phyloP scores from a whole-genome alignment of 2,113 vertebrate genomes.

The Micronycteris hirsuta region DNA sequence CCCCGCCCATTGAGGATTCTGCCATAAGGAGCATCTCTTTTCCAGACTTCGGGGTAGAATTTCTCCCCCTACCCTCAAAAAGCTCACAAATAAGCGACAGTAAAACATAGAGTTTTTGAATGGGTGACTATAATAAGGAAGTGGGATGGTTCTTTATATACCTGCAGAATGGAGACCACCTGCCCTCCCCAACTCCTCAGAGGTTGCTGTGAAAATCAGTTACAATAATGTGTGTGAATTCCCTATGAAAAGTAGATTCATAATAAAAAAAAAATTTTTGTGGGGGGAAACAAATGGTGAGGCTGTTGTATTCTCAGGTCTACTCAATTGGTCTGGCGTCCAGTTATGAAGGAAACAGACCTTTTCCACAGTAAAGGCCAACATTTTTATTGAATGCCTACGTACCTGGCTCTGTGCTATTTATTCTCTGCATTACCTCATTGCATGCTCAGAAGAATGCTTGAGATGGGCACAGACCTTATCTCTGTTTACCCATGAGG shows the following conservation, averaged over 20 bases:
- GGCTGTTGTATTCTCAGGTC: background rate
- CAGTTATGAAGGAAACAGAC: background rate
- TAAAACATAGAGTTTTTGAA: background rate
- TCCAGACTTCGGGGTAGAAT: background rate
- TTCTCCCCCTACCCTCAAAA: background rate
- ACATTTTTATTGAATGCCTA: background rate
- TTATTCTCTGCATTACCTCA: constrained; percentile 5
- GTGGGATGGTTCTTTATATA: background rate
- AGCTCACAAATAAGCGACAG: background rate
- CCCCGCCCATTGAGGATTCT: background rate
- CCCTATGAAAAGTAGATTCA: background rate
- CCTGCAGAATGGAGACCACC: background rate
- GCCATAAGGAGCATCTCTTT: background rate
- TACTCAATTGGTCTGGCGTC: background rate
- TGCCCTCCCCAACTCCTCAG: background rate
- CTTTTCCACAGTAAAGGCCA: background rate
- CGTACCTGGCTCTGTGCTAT: background rate
- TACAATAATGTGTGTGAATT: background rate
- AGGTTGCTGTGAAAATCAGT: background rate
- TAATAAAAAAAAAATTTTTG: background rate
- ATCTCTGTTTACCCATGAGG: constrained; percentile 40
- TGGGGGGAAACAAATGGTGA: background rate
- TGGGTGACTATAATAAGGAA: background rate
- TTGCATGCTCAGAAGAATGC: background rate
- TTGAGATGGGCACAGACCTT: background rate